Evolutionary conservation across 2,888 invertebrate genomes (phyloP).

Genomic region (Belgica antarctica): DNA sequence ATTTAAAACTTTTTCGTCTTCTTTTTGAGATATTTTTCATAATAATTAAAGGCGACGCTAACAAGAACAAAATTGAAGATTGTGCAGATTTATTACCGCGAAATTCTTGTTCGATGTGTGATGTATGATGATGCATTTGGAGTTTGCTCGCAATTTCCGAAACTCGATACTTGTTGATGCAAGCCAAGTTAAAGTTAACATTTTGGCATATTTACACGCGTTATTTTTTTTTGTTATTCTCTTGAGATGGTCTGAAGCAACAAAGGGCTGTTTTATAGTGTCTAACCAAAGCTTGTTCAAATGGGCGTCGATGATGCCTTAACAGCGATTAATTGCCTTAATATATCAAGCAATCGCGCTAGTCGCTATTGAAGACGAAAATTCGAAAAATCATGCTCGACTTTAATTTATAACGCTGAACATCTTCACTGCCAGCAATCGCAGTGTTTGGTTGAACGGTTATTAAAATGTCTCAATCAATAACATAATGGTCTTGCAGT

Average conservation of each 20-base stretch:
- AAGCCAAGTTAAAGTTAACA: neutral
- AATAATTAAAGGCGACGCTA: neutral
- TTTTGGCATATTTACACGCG: slow-evolving; percentile 13
- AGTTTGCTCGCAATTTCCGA: slow-evolving; percentile 1
- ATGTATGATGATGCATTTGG: slow-evolving; percentile 17
- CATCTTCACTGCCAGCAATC: neutral
- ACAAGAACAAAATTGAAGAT: too few species aligned
- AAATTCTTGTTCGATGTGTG: neutral
- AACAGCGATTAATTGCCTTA: slow-evolving; percentile 23
- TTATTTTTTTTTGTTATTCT: neutral
- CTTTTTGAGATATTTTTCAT: too few species aligned
- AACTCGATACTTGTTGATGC: neutral
- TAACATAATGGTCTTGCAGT: too few species aligned
- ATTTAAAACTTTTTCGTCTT: too few species aligned
- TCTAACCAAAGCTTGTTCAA: neutral
- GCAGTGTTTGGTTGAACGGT: neutral
- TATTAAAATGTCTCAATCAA: slow-evolving; percentile 25
- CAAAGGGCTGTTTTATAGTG: neutral
- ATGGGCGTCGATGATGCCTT: slow-evolving; percentile 25
- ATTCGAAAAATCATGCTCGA: neutral
- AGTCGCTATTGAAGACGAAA: neutral
- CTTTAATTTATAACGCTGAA: neutral
- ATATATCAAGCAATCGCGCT: neutral
- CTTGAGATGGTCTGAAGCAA: slow-evolving; percentile 16
- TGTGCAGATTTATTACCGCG: slow-evolving; percentile 16